Evolutionary conservation across 1,140 invertebrate species (phyloP).

Genomic region (Anastrepha ludens): DNA sequence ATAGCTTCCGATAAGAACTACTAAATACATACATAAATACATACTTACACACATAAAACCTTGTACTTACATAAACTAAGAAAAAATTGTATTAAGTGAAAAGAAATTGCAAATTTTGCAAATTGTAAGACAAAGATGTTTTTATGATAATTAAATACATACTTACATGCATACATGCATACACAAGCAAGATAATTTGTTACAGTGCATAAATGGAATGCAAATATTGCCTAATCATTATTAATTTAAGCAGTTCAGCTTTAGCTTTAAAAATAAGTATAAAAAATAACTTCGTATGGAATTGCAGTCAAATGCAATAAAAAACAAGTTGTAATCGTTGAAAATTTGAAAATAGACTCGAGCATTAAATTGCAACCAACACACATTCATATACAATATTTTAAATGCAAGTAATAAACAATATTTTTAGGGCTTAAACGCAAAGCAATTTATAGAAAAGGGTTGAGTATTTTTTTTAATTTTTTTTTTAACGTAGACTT

Average conservation of each 20-base stretch:
- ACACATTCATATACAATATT: neutral
- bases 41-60: slow-evolving; percentile 33
- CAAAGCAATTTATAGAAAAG: neutral
- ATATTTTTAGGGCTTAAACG: neutral
- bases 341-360: neutral
- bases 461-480: too few species aligned
- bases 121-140: neutral
- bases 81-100: neutral
- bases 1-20: slow-evolving; percentile 72
- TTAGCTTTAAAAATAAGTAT: slow-evolving; percentile 11
- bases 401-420: too few species aligned
- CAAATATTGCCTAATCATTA: slow-evolving; percentile 32
- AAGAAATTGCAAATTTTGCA: slow-evolving; percentile 56
- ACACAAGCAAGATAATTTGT: neutral
- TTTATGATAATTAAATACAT: neutral
- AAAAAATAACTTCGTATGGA: neutral
- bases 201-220: neutral
- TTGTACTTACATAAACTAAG: neutral
- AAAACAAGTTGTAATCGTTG: neutral
- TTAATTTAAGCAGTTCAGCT: neutral
- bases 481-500: too few species aligned
- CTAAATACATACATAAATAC: slow-evolving; percentile 38
- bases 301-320: neutral
- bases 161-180: slow-evolving; percentile 5
- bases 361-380: neutral